phyloP scores from a whole-genome alignment of 2,113 vertebrate genomes.

The Chamaea fasciata region DNA sequence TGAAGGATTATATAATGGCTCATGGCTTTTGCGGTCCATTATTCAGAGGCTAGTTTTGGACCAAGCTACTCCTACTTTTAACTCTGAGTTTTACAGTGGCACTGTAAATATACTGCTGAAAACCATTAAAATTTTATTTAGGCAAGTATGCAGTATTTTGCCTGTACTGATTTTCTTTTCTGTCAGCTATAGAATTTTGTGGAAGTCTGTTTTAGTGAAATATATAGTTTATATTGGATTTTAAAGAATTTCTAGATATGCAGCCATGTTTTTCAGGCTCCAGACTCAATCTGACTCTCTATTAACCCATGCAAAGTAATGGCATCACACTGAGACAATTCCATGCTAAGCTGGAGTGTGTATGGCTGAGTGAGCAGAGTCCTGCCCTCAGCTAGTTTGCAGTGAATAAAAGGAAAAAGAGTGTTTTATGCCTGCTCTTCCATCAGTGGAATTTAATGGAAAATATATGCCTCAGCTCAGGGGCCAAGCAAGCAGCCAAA shows the following conservation, averaged over 20 bases:
- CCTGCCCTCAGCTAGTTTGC: not conserved
- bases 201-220: not conserved
- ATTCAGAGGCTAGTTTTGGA: not conserved
- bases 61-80: not conserved
- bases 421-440: not conserved
- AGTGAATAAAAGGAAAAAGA: not conserved
- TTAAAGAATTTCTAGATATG: not conserved
- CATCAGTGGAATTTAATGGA: not conserved
- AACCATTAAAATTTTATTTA: not conserved
- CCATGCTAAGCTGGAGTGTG: not conserved
- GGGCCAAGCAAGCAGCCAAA: not conserved
- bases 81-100: not conserved
- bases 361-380: not conserved
- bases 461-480: not conserved
- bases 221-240: not conserved
- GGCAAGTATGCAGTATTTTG: not conserved
- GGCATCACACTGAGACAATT: not conserved
- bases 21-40: not conserved
- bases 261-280: not conserved
- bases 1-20: not conserved
- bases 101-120: not conserved
- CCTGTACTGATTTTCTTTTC: not conserved
- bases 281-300: not conserved
- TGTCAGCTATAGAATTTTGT: not conserved
- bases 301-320: not conserved